These are phyloP conservation scores for Microchrysa polita DNA, from an alignment of 2,888 invertebrate genomes.

Conservation along the genomic window DNA sequence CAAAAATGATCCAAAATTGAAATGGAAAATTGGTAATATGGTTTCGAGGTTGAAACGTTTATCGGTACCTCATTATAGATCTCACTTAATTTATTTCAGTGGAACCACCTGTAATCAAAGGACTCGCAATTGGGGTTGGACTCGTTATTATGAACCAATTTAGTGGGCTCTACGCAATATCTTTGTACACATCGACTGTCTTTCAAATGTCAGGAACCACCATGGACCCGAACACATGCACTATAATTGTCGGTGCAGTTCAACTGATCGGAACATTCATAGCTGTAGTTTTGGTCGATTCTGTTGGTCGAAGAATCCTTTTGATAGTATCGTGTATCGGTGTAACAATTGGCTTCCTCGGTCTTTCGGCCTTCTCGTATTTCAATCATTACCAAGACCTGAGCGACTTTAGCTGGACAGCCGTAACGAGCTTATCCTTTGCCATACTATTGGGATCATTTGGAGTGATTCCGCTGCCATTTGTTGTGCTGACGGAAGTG, in stretches of 20 bases:
- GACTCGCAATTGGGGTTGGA: conserved; percentile 54
- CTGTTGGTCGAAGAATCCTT: conserved; percentile 58
- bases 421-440: conserved; percentile 57
- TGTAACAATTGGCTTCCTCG: conserved; percentile 52
- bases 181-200: conserved; percentile 61
- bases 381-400: neutral
- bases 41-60: no score
- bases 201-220: conserved; percentile 56
- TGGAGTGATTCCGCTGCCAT: conserved; percentile 58
- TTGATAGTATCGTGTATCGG: conserved; percentile 58
- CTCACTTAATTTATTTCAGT: conserved; percentile 55
- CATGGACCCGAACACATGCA: conserved; percentile 58
- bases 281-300: conserved; percentile 58
- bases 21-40: no score
- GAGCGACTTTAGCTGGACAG: conserved; percentile 55
- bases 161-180: conserved; percentile 58
- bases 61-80: no score
- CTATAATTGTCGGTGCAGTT: conserved; percentile 58
- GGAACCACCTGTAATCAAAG: conserved; percentile 55
- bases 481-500: conserved; percentile 59
- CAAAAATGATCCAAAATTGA: no score
- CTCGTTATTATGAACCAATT: conserved; percentile 56
- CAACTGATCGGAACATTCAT: conserved; percentile 58
- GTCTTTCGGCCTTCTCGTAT: conserved; percentile 53
- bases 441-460: conserved; percentile 57